Percentiles rank a stretch among this genome's conserved stretches.
phyloP scores from a whole-genome alignment of 2,797 vertebrate species.

The Karalla daura region DNA sequence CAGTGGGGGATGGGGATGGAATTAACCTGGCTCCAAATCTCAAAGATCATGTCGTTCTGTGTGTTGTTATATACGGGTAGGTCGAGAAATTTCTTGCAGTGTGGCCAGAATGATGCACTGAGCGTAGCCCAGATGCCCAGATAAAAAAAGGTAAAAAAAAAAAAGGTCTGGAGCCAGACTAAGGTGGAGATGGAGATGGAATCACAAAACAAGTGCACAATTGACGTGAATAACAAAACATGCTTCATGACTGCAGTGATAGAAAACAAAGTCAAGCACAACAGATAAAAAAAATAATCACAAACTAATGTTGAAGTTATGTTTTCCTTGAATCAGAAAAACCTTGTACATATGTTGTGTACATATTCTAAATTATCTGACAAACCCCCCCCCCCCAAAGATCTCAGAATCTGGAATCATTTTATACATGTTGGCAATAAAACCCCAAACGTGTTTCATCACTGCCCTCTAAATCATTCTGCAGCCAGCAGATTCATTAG shows the following conservation, averaged over 20 bases:
- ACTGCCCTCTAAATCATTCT: not conserved
- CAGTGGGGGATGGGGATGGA: conserved; percentile 68
- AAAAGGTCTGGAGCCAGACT: conserved; percentile 59
- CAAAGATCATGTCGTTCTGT: not conserved
- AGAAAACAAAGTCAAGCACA: conserved; percentile 16
- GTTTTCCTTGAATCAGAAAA: not conserved
- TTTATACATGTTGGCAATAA: not conserved
- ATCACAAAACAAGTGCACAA: not conserved
- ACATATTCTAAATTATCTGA: too few relatives aligned
- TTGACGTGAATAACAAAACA: conserved; percentile 3
- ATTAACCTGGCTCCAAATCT: conserved; percentile 65
- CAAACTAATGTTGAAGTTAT: conserved; percentile 7
- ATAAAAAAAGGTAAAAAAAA: not conserved
- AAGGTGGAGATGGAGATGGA: conserved; percentile 23
- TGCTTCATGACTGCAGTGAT: conserved; percentile 19
- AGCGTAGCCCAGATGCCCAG: not conserved
- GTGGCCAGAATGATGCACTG: not conserved
- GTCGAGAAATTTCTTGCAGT: not conserved
- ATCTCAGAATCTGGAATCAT: too few relatives aligned
- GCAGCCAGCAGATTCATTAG: not conserved
- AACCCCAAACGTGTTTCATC: not conserved
- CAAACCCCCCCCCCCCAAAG: too few relatives aligned
- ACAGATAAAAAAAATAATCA: conserved; percentile 13
- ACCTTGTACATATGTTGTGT: not conserved
- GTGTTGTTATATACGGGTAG: not conserved